phyloP scores from a whole-genome alignment of 2,888 invertebrate genomes.

The Eurytoma adleriae region DNA sequence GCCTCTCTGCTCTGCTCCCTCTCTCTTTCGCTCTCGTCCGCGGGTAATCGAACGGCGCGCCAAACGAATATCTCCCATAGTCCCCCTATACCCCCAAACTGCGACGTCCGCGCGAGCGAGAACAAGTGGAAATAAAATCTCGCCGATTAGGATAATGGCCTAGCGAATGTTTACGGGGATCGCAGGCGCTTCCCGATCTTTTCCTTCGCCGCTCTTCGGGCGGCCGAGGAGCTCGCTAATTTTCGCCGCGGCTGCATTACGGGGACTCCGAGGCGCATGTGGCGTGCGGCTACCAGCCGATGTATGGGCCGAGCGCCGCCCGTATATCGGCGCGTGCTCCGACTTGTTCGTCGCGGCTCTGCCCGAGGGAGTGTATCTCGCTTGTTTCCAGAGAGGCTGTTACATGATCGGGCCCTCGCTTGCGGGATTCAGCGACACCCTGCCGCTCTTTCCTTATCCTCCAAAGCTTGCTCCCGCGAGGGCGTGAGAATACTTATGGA shows the following conservation, averaged over 20 bases:
- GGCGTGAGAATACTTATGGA: too few species aligned
- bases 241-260: slow-evolving; percentile 8
- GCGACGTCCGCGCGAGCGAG: neutral
- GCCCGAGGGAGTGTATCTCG: neutral
- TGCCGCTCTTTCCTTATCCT: neutral
- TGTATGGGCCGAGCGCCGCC: neutral
- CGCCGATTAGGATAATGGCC: slow-evolving; percentile 52
- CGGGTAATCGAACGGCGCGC: slow-evolving; percentile 15
- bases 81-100: neutral
- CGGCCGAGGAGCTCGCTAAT: neutral
- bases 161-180: slow-evolving; percentile 39
- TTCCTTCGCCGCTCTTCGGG: too few species aligned
- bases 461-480: neutral
- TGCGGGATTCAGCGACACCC: neutral
- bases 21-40: too few species aligned
- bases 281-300: neutral
- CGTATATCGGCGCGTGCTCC: neutral
- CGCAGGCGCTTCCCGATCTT: slow-evolving; percentile 17
- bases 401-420: neutral
- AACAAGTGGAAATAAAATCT: slow-evolving; percentile 55
- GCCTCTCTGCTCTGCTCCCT: neutral
- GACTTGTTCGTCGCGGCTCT: neutral
- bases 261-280: neutral
- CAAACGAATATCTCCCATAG: neutral
- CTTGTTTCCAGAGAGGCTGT: slow-evolving; percentile 2